phyloP scores from a whole-genome alignment of 2,113 vertebrate species.

The Pandion haliaetus region DNA sequence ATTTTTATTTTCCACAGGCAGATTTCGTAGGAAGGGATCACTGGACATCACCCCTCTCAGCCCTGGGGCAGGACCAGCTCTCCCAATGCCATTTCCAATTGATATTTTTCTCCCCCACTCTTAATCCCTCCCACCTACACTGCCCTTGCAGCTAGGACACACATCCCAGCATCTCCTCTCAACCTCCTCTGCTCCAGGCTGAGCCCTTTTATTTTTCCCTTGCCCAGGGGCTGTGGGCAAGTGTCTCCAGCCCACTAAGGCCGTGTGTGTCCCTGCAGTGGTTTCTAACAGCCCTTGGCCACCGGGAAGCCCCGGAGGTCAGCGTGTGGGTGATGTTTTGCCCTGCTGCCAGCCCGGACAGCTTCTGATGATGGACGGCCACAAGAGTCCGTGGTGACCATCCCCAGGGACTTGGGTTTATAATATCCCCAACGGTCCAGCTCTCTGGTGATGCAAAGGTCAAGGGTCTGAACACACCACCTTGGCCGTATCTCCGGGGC shows the following conservation, averaged over 20 bases:
- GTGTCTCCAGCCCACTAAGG: neutral
- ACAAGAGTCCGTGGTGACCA: accelerated
- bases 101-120: neutral
- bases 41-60: neutral
- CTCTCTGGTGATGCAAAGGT: neutral
- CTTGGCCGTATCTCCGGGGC: neutral
- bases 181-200: neutral
- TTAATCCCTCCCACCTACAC: neutral
- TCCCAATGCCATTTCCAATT: neutral
- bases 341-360: neutral
- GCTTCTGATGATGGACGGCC: neutral
- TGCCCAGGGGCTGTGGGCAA: neutral
- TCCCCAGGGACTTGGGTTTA: neutral
- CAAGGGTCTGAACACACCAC: neutral
- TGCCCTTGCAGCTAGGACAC: neutral
- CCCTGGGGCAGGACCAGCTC: neutral
- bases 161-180: neutral
- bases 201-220: neutral
- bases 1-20: neutral
- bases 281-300: neutral
- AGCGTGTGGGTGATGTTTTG: accelerated
- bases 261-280: neutral
- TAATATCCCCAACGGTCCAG: neutral
- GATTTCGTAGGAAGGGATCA: neutral
- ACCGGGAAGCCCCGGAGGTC: neutral